Base-by-base conservation (phyloP, 2,888 invertebrate genomes). In the Lepidochrysops patricia region DNA sequence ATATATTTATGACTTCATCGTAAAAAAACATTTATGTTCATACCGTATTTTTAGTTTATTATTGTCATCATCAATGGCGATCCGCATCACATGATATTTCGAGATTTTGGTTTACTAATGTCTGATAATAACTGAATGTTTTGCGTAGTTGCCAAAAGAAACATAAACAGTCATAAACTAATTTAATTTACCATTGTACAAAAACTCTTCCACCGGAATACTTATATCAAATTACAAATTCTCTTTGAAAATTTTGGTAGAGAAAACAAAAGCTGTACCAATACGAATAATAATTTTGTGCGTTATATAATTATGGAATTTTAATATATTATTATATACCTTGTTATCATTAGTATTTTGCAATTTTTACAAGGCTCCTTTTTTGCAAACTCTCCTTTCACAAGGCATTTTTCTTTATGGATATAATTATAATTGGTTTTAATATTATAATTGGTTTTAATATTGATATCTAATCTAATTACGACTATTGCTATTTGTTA, bases 11-110 rank as follows among this genome's bases (percentile, higher is more conserved):
- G 60, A 48, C 52, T 34, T 57, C 29, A 56, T 60, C 52, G 7
- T 58, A 48, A 54, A 60, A 58, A 61, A 61, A 34, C 19, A 23
- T 34, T 59, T 58, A 52, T 32, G 15, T 61, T 63, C 60, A 15
- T 2, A 54, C 60, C 34, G 50, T 65, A 63, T 62, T 67, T 63
- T 66, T 66, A 66, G 65, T 70, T 64, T 64, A 37, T 23, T 57
- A 60, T 61, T 61, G 66, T 62, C 62, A 66, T 68, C 68, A 63
- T 64, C 65, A 61, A 61, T 60, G 63, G 61, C 54, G 19, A 19
- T 5, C 4, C 7, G 6, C 29, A 27, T 52, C 52, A 52, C 29
- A 19, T 54, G 29, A 54, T 54, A 12, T 32, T 54, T 50, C 9
- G 50, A 15, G 27, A 50, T 27, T n/a, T 27, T 26, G 15, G 52